Base-by-base conservation (phyloP, 92 coral and sea anemone genomes). In the Anthopleura xanthogrammica region DNA sequence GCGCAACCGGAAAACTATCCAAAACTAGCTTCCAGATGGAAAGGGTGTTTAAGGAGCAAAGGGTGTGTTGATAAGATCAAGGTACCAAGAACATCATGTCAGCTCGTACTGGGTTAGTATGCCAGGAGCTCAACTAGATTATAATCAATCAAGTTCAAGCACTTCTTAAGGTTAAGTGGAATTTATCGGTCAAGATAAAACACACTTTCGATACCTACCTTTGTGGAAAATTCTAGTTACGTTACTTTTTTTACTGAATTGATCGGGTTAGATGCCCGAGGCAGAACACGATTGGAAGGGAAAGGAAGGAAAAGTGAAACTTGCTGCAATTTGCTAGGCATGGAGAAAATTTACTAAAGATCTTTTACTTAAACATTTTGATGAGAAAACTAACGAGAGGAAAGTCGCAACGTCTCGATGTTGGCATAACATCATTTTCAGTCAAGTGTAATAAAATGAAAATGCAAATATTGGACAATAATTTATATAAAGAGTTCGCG, bases 1-100 rank as follows among this genome's bases (percentile, higher is more conserved):
- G 12, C 24, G 12, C 72, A 4, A n/a, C 74, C 74, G 41, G 41
- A 68, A 62, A n/a, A 62, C 70, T 0, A 29, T 29, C 36, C 36
- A 29, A 29, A 29, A 29, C 36, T 29, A 29, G 36, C 36, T 12
- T 68, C 5, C 42, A 68, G 42, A 29, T 23, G 74, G 74, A 29
- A 68, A 5, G 42, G 42, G 42, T 6, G 17, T 9, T 19, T 9
- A 64, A 64, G 36, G 20, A 22, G 14, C 3, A 5, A n/a, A 3
- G 72, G 41, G 24, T 64, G 41, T 29, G 46, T 68, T 68, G 74
- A 68, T 68, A 62, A 62, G 29, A 62, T 62, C 70, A 62, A 62
- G 70, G 70, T n/a, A n/a, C 29, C 29, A 19, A 54, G 58, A 11
- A 2, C n/a, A 60, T 23, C 3, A 65, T 65, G 22, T n/a, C 29